Percentiles rank a stretch among this genome's conserved stretches.
Conservation (phyloP, 2,113 vertebrate species). For the Columbina picui region DNA sequence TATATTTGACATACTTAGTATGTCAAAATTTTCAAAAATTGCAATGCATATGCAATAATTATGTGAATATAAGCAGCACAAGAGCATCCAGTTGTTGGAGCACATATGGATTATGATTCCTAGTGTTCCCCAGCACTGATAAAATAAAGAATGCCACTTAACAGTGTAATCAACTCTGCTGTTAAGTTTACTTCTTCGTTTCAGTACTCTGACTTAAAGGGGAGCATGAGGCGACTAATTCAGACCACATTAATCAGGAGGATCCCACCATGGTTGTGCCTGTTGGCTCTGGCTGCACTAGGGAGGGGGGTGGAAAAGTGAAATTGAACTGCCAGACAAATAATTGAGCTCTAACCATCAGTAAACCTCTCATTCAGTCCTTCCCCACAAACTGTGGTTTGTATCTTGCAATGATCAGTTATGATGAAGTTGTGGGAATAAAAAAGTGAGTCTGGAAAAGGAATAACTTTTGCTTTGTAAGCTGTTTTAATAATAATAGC, state of each 20-base stretch:
- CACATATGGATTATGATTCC: no score
- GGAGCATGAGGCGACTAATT: not conserved
- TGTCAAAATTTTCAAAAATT: no score
- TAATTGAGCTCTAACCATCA: not conserved
- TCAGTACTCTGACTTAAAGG: not conserved
- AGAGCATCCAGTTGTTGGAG: no score
- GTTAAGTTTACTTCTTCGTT: not conserved
- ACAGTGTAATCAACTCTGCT: no score
- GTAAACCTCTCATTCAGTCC: not conserved
- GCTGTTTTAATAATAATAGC: not conserved
- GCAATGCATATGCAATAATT: no score
- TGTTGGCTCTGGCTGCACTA: not conserved
- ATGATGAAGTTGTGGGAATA: not conserved
- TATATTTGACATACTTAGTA: no score
- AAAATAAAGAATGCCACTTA: no score
- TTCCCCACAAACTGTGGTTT: not conserved
- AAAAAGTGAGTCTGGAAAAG: not conserved
- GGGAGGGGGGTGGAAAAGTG: accelerated
- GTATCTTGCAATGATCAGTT: not conserved
- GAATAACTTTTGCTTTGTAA: not conserved
- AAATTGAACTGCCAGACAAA: not conserved
- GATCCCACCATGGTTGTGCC: not conserved
- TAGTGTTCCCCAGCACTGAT: no score
- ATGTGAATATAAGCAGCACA: no score
- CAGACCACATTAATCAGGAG: not conserved